Base-by-base conservation (phyloP, 2,113 vertebrate species). In the Clarias gariepinus region DNA sequence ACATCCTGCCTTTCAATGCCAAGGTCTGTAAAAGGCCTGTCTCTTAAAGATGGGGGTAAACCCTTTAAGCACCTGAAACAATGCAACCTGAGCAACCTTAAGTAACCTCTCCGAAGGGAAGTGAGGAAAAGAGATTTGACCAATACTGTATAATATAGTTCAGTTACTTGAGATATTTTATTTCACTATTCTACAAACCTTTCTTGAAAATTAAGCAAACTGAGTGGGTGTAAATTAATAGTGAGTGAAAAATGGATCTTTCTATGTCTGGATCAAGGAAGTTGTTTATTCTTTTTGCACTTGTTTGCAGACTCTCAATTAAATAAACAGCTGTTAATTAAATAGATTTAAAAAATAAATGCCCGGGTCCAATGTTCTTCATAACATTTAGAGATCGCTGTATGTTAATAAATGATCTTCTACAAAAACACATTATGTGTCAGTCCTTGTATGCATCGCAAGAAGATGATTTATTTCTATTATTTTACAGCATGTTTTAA, bases 1-100 rank as follows among this genome's bases (percentile, higher is more conserved):
- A 81, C 81, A 88, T 78, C 60, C 81, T 52, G 63, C 82, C 85
- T 86, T 84, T 92, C 52, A 90, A 55, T 13, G 86, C 30, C 85
- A 76, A 47, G 23, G 73, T 63, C 69, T 78, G 81, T 74, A 74
- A 86, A 86, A 84, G 52, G 60, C 13, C 69, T 33, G 64, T 58
- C 76, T 74, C 41, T 53, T 28, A 25, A 76, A 78, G 64, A 85
- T 47, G 21, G 25, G 13, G 25, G 55, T 2, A 60, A 79, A n/a
- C 36, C 47, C 53, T 69, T 53, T n/a, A 58, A 81, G 4, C 84
- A 80, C 61, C 71, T 76, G 55, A 79, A 79, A 79, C 73, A 30
- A 3, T 81, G 68, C 36, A 63, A 83, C 12, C 41, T 73, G 52
- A 8, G 18, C 2, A 6, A 57, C 74, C 41, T 83, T 2, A 11